Evolutionary conservation across 2,113 vertebrate species (phyloP).

Genomic region (Serilophus lunatus): DNA sequence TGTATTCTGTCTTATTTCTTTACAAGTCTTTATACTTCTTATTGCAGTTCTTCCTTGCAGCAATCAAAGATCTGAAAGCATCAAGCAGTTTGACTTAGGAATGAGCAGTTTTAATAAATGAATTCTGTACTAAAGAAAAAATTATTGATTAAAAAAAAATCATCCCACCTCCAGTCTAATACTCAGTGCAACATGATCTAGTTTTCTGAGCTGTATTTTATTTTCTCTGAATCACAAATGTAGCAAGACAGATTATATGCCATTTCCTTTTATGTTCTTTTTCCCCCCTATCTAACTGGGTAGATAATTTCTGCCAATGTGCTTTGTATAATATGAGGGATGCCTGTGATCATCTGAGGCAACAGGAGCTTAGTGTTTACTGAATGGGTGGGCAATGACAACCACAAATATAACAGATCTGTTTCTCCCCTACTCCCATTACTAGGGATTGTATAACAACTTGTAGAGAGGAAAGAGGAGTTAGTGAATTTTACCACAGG

Average conservation of each 20-base stretch:
- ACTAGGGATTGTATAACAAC: neutral
- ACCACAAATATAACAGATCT: neutral
- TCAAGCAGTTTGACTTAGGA: neutral
- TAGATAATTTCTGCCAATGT: neutral
- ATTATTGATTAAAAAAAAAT: neutral
- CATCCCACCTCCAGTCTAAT: neutral
- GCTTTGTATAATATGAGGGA: neutral
- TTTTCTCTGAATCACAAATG: neutral
- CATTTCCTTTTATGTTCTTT: neutral
- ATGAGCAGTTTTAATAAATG: neutral
- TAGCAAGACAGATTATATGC: neutral
- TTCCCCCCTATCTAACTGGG: no score
- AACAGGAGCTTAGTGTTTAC: neutral
- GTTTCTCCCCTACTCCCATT: neutral
- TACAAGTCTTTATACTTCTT: neutral
- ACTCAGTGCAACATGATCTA: neutral
- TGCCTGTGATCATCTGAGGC: neutral
- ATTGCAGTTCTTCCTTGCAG: neutral
- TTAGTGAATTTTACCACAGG: neutral
- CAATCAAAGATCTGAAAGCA: neutral
- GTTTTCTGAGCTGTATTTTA: neutral
- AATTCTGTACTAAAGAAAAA: neutral
- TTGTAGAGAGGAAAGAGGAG: neutral
- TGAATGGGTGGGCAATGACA: neutral
- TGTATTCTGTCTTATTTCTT: neutral